Base-by-base conservation (phyloP, 1,140 invertebrate genomes). In the Philotrypesis tridentata region DNA sequence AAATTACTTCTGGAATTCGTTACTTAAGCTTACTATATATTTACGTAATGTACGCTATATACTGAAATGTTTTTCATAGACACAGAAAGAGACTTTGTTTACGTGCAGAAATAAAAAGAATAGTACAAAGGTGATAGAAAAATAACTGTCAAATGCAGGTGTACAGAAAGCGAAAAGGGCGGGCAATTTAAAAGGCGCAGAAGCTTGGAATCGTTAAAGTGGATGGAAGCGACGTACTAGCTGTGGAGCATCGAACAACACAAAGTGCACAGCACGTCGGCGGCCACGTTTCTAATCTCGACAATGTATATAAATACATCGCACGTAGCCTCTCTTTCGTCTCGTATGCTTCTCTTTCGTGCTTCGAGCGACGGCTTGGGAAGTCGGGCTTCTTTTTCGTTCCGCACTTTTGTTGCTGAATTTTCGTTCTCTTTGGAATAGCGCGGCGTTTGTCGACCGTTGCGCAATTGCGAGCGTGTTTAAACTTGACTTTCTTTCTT, bases 371-470 rank as follows among this genome's bases (percentile, higher is more conserved):
- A 43, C 5, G 11, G 40, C 12, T 43, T 43, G 40, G 21, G 14
- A 55, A 55, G 48, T 55, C 21, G 14, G 5, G 17, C 4, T 55
- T 55, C 17, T 6, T 55, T n/a, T 55, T 55, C 3, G 0, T 37
- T 37, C 33, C 9, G 9, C 33, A 5, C 9, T 37, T 33, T 60
- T 60, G 7, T 21, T 25, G 37, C 74, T 40, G 63, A 67, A 85
- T 86, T 85, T 88, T 86, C 88, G 82, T 74, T 80, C 82, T 86
- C 89, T 89, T 89, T 89, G 89, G 86, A 89, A 55, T 55, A 14
- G 21, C 21, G 21, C 4, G 7, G 7, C 17, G 21, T 21, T n/a
- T 55, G 17, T 55, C 48, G 48, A 14, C 33, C 33, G 33, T 37
- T 37, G 33, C 33, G 33, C 9, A 37, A 60, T 84, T 79, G 73